Conservation (phyloP, 2,888 invertebrate species). For the Nephrocerus scutellatus region DNA sequence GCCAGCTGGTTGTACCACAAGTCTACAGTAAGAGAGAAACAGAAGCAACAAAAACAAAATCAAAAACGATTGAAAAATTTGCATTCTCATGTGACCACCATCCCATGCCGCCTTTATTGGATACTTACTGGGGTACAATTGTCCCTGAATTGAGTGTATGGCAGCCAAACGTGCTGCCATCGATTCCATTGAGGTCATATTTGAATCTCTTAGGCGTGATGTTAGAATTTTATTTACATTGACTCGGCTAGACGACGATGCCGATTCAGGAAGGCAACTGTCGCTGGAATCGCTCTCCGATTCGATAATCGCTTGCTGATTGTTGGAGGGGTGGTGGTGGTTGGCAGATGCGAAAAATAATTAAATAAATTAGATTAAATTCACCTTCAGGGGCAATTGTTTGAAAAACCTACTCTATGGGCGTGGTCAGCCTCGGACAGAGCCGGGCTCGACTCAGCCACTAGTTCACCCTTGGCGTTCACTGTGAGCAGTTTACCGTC, state of each 20-base stretch:
- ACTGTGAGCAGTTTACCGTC: constrained; percentile 60
- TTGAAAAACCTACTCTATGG: constrained; percentile 31
- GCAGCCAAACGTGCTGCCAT: constrained; percentile 64
- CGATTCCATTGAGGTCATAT: constrained; percentile 57
- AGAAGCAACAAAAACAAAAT: too few species aligned
- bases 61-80: too few species aligned
- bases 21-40: too few species aligned
- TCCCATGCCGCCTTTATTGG: too few species aligned
- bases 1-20: too few species aligned
- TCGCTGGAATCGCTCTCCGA: constrained; percentile 22
- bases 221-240: constrained; percentile 36
- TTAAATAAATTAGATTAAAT: constrained; percentile 2
- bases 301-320: constrained; percentile 9
- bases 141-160: constrained; percentile 52
- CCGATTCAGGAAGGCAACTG: constrained; percentile 45
- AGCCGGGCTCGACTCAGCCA: constrained; percentile 46
- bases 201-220: constrained; percentile 36
- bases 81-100: too few species aligned
- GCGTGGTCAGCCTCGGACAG: constrained; percentile 39
- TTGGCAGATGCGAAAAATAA: constrained; percentile 2
- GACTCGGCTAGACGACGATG: constrained; percentile 24
- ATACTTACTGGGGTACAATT: constrained; percentile 34
- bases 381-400: neutral
- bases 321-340: constrained; percentile 6
- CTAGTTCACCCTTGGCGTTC: constrained; percentile 47